phyloP scores from a whole-genome alignment of 2,888 invertebrate genomes.

The Cheilosia vernalis region DNA sequence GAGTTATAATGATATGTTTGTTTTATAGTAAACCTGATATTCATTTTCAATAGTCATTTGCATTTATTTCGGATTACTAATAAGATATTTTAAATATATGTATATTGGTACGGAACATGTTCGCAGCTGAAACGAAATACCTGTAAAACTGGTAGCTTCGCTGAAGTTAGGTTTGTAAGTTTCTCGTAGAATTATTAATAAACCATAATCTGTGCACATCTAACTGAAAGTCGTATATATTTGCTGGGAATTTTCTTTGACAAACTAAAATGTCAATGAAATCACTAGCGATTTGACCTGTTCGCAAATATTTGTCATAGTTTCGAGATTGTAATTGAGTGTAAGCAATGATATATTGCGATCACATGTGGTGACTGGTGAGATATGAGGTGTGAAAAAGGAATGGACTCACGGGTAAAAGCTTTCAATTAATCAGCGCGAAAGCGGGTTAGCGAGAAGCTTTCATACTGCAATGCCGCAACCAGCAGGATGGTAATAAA shows the following conservation, averaged over 20 bases:
- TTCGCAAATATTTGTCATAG: background rate
- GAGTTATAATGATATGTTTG: slow-evolving; percentile 17
- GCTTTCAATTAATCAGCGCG: too few species aligned
- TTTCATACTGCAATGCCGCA: too few species aligned
- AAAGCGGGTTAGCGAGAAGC: too few species aligned
- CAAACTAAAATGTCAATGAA: background rate
- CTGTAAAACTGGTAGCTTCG: slow-evolving; percentile 22
- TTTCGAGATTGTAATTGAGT: too few species aligned
- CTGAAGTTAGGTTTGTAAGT: background rate
- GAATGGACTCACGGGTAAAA: too few species aligned
- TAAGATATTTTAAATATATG: slow-evolving; percentile 31
- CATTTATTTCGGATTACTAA: slow-evolving; percentile 33
- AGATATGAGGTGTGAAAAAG: too few species aligned
- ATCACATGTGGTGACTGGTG: too few species aligned
- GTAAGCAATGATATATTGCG: too few species aligned
- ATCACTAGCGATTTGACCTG: background rate
- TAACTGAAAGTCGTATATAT: background rate
- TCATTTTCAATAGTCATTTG: slow-evolving; percentile 29
- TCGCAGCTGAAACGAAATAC: slow-evolving; percentile 12
- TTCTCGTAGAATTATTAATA: background rate
- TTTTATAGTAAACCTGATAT: slow-evolving; percentile 28
- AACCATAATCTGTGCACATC: background rate
- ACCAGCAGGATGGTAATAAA: too few species aligned
- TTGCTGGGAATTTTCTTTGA: background rate
- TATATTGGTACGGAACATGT: slow-evolving; percentile 17